These are phyloP conservation scores for Entomobrya multifasciata DNA, from an alignment of 2,888 invertebrate genomes.

Conservation along the genomic window DNA sequence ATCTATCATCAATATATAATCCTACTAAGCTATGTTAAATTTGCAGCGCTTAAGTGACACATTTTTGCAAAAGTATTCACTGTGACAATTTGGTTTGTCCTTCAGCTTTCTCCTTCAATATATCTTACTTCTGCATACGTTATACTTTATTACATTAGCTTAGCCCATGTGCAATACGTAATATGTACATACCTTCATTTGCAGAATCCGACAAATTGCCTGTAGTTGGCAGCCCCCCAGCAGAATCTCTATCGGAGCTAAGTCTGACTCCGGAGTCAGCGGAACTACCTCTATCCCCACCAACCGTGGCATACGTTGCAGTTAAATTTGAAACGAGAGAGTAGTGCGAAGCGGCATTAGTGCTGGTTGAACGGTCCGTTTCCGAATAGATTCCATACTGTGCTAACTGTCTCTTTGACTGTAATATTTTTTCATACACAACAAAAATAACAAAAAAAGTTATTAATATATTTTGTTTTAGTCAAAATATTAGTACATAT, in stretches of 20 bases:
- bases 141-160: too few species aligned
- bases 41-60: too few species aligned
- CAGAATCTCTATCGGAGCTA: constrained; percentile 89
- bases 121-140: too few species aligned
- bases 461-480: background rate
- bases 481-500: background rate
- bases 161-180: background rate
- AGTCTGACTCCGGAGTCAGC: constrained; percentile 93
- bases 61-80: too few species aligned
- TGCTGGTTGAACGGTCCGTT: constrained; percentile 84
- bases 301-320: constrained; percentile 78
- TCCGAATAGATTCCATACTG: constrained; percentile 89
- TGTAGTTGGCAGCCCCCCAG: constrained; percentile 82
- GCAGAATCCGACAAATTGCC: constrained; percentile 91
- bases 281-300: constrained; percentile 82
- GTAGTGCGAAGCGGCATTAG: constrained; percentile 79
- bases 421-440: constrained; percentile 58
- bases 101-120: background rate
- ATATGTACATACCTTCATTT: constrained; percentile 85
- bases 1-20: too few species aligned
- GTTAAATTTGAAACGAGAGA: constrained; percentile 79
- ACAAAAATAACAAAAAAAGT: background rate
- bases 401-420: constrained; percentile 88
- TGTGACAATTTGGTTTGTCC: too few species aligned
- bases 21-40: too few species aligned